These are phyloP conservation scores for Amia ocellicauda DNA, from an alignment of 2,113 vertebrate genomes.

Conservation along the genomic window DNA sequence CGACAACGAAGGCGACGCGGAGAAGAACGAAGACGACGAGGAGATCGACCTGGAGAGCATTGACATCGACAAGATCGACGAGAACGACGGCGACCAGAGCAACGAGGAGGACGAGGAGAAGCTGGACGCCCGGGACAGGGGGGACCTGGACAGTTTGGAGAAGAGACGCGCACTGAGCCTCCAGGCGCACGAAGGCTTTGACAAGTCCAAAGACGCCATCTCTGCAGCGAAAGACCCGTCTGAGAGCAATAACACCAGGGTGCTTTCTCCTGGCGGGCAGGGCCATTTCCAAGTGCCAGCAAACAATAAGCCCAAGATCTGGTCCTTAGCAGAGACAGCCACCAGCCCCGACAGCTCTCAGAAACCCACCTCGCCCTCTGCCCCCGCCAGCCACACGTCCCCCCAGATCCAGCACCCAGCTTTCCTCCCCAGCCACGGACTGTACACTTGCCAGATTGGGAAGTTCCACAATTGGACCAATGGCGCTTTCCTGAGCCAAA, in stretches of 20 bases:
- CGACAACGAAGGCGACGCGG: constrained; percentile 85
- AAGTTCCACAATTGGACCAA: constrained; percentile 99
- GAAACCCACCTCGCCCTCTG: constrained; percentile 74
- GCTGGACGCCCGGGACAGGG: constrained; percentile 66
- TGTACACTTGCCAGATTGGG: constrained; percentile 97
- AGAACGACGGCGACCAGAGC: constrained; percentile 92
- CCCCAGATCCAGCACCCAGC: constrained; percentile 88
- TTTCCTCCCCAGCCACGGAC: constrained; percentile 95
- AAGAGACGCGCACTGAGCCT: constrained; percentile 73
- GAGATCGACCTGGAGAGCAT: constrained; percentile 98
- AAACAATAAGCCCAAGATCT: constrained; percentile 96
- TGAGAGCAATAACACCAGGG: constrained; percentile 73
- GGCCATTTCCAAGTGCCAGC: constrained; percentile 78
- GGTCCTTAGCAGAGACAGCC: constrained; percentile 96
- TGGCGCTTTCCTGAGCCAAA: constrained; percentile 91
- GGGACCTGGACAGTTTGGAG: constrained; percentile 64
- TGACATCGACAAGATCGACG: constrained; percentile 98
- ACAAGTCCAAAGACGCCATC: constrained; percentile 75
- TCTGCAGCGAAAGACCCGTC: constrained; percentile 73
- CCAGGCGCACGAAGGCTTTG: constrained; percentile 71
- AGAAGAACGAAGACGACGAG: constrained; percentile 95
- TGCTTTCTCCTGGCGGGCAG: constrained; percentile 73
- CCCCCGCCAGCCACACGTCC: constrained; percentile 69
- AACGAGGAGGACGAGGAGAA: constrained; percentile 95
- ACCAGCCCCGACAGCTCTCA: constrained; percentile 89